Evolutionary conservation across 1,140 invertebrate genomes (phyloP), one percentile per base, ranked within the genome.

Genomic region (Anastrepha ludens): DNA sequence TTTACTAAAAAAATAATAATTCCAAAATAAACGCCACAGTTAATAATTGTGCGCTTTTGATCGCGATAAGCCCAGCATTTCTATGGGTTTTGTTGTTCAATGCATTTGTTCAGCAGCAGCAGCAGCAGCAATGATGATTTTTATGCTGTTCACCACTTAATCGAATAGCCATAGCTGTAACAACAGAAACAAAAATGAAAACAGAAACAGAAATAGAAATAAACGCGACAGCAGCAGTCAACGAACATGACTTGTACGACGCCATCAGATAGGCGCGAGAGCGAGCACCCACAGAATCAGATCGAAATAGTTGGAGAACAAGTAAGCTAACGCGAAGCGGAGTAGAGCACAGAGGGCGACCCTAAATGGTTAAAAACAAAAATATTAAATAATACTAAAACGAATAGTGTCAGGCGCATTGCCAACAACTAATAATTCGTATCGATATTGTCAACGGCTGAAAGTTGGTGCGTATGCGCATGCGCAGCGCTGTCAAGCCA

Each of bases 101-200:
- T 20, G 6, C n/a, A 65, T 65, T 67, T 39, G n/a, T 29, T 9
- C 11, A 9, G 11, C 11, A 44, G 15, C 41, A 3, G 13, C 39
- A 44, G 39, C 6, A 6, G 74, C n/a, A 11, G 47, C 17, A 17
- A 17, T 55, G 74, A 55, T 81, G 47, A 81, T 81, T 81, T 81
- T 55, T 29, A 81, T 81, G 74, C 74, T 81, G 74, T 81, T 81
- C 74, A 81, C 74, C 74, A 55, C 74, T 81, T 81, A 81, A 81
- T 81, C 74, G 74, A 55, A 50, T 47, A 81, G 74, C n/a, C 47
- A 55, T 9, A 20, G 64, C 29, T n/a, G 60, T 13, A 62, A 13
- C 17, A 62, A 13, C 15, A 17, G 67, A 15, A 41, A 74, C 15
- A 74, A 74, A 44, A 74, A 55, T 50, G 20, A 50, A 50, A 50